Conservation (phyloP, 2,888 invertebrate genomes). For the Synergus umbraculus region DNA sequence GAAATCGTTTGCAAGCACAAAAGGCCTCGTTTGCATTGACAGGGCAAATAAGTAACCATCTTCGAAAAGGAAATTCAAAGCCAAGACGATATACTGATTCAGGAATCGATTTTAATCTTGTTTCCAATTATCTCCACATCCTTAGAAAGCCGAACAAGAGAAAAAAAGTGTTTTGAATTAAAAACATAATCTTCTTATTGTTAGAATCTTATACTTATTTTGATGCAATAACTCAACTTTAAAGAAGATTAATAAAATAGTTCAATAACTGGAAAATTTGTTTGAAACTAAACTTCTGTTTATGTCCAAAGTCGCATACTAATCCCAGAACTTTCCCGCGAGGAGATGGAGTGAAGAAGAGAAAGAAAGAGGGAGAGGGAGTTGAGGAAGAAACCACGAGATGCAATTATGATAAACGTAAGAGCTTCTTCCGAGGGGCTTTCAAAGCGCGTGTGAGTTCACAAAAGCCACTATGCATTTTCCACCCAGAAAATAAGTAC, state of each 20-base stretch:
- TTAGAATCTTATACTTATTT: background rate
- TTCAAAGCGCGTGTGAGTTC: slow-evolving; percentile 60
- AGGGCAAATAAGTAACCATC: slow-evolving; percentile 20
- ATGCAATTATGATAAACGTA: slow-evolving; percentile 75
- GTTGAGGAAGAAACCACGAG: slow-evolving; percentile 61
- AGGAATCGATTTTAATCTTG: slow-evolving; percentile 12
- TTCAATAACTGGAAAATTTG: background rate
- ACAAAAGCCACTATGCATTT: slow-evolving; percentile 49
- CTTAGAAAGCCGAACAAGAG: background rate
- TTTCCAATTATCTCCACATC: background rate
- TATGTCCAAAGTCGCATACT: slow-evolving; percentile 9
- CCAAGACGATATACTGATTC: background rate
- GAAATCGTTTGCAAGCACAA: slow-evolving; percentile 39
- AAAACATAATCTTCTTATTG: background rate
- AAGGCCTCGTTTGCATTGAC: slow-evolving; percentile 36
- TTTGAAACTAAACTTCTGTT: background rate
- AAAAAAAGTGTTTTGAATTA: background rate
- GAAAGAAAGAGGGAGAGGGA: background rate
- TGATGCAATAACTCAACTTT: background rate
- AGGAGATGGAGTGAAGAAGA: background rate
- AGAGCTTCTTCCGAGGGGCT: slow-evolving; percentile 66
- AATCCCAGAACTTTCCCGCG: slow-evolving; percentile 9
- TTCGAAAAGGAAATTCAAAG: slow-evolving; percentile 17
- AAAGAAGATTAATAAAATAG: background rate
- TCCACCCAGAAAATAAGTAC: slow-evolving; percentile 7